phyloP scores from a whole-genome alignment of 2,888 invertebrate species.

The Athripsodes cinereus region DNA sequence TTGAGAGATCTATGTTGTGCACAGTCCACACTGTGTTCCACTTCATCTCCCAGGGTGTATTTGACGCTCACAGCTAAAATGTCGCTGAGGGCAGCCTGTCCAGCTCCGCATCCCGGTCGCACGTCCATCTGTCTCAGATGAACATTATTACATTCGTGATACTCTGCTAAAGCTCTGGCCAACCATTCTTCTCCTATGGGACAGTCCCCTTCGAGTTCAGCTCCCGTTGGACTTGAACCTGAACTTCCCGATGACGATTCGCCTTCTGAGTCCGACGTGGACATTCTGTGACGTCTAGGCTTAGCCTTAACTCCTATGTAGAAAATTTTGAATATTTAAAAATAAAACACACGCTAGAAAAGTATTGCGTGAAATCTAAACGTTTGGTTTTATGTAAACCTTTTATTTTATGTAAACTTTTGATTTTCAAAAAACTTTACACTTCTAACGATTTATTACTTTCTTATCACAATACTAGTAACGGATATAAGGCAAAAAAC shows the following conservation, averaged over 20 bases:
- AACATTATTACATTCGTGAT: constrained; percentile 38
- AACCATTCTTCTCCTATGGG: constrained; percentile 41
- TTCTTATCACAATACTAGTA: no score
- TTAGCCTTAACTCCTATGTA: constrained; percentile 3
- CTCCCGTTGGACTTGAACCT: constrained; percentile 10
- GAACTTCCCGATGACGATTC: constrained; percentile 14
- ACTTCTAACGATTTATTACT: no score
- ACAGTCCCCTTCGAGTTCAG: constrained; percentile 27
- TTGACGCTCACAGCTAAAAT: constrained; percentile 69
- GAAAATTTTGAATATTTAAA: constrained; percentile 1
- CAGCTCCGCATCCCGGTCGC: constrained; percentile 55
- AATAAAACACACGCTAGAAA: no score
- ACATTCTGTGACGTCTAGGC: constrained; percentile 8
- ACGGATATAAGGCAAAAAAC: no score
- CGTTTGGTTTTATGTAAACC: no score
- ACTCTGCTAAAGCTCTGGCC: constrained; percentile 39
- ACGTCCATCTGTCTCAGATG: constrained; percentile 29
- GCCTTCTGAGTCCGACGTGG: constrained; percentile 21
- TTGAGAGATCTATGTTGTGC: constrained; percentile 27
- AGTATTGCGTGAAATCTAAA: no score
- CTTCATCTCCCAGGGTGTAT: constrained; percentile 31
- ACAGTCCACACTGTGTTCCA: constrained; percentile 33
- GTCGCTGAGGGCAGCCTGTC: constrained; percentile 70
- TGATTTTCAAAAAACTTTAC: no score
- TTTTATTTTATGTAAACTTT: no score